Evolutionary conservation across 2,888 invertebrate genomes (phyloP).

Genomic region (Minunthozetes semirufus): DNA sequence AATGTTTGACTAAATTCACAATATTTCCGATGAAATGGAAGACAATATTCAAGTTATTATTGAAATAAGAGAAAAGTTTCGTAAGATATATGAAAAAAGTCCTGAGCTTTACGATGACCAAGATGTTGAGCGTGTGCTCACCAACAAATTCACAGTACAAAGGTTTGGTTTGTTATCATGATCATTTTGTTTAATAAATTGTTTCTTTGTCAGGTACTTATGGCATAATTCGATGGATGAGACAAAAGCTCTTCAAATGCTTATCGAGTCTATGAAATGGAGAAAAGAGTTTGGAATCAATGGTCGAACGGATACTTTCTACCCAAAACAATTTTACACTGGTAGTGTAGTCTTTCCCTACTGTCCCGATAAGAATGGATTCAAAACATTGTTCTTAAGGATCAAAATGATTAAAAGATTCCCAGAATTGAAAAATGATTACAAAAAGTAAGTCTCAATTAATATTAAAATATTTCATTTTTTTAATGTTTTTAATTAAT

Average conservation of each 20-base stretch:
- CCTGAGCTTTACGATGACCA: conserved; percentile 24
- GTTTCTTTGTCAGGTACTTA: neutral
- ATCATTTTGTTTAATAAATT: neutral
- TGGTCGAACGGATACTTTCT: neutral
- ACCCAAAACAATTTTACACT: conserved; percentile 36
- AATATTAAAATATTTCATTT: neutral
- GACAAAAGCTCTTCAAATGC: conserved; percentile 28
- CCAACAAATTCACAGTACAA: conserved; percentile 28
- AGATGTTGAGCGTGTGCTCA: conserved; percentile 27
- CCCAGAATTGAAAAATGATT: conserved; percentile 14
- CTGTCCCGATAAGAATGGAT: conserved; percentile 29
- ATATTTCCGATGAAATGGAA: neutral
- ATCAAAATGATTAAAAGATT: conserved; percentile 35
- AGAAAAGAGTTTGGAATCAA: conserved; percentile 34
- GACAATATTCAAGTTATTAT: neutral
- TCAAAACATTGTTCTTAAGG: conserved; percentile 32
- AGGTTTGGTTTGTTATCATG: conserved; percentile 7
- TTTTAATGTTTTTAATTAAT: neutral
- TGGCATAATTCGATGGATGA: neutral
- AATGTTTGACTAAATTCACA: neutral
- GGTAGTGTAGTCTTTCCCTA: conserved; percentile 29
- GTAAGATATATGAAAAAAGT: conserved; percentile 1
- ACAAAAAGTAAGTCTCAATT: conserved; percentile 21
- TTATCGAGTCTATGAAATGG: conserved; percentile 34
- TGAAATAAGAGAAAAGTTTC: conserved; percentile 21